Conservation (phyloP, 2,888 invertebrate species). For the Xylocampa areola region DNA sequence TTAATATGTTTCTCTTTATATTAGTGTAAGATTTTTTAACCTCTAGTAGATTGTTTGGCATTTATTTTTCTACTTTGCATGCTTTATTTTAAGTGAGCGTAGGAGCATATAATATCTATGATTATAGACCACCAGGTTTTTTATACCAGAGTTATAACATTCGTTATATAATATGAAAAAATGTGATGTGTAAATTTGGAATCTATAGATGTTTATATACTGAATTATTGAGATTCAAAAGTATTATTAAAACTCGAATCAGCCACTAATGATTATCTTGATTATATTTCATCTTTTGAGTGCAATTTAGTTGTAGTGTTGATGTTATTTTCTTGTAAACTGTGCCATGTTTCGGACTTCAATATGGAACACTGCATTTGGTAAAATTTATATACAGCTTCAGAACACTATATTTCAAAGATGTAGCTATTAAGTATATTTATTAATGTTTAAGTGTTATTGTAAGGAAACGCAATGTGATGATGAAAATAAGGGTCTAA, state of each 20-base stretch:
- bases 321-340: conserved; percentile 66
- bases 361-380: conserved; percentile 63
- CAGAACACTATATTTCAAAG: conserved; percentile 63
- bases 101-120: conserved; percentile 35
- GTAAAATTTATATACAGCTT: conserved; percentile 57
- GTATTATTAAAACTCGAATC: conserved; percentile 45
- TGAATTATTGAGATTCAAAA: conserved; percentile 54
- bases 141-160: conserved; percentile 37
- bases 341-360: conserved; percentile 78
- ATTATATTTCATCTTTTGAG: conserved; percentile 63
- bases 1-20: conserved; percentile 33
- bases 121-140: conserved; percentile 33
- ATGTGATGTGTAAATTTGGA: conserved; percentile 55
- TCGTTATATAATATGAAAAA: conserved; percentile 40
- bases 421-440: conserved; percentile 69
- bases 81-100: conserved; percentile 39
- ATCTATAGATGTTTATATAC: conserved; percentile 49
- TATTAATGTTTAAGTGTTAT: conserved; percentile 74
- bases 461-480: conserved; percentile 86
- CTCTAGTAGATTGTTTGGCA: conserved; percentile 61
- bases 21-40: conserved; percentile 55
- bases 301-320: conserved; percentile 76
- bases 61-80: conserved; percentile 64
- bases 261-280: conserved; percentile 44
- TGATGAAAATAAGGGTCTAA: conserved; percentile 86